Conservation (phyloP, 2,888 invertebrate genomes). For the Parapristionchus giblindavisi region DNA sequence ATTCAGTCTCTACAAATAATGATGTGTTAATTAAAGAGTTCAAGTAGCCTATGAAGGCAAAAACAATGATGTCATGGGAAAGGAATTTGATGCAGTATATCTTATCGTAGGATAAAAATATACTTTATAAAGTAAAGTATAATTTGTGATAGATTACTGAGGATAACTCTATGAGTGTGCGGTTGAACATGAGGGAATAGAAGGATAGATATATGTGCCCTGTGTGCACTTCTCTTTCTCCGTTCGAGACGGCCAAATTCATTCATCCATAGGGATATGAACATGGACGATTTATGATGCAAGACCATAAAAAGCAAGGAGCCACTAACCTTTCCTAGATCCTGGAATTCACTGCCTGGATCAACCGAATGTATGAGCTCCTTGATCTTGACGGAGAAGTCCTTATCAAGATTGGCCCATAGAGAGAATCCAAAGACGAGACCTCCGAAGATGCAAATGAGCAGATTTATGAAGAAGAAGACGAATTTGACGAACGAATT, state of each 20-base stretch:
- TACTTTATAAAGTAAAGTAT: too few species aligned
- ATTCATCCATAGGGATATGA: too few species aligned
- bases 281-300: too few species aligned
- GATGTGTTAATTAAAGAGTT: not conserved
- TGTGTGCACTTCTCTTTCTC: too few species aligned
- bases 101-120: too few species aligned
- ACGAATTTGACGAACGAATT: constrained; percentile 63
- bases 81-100: too few species aligned
- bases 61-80: not conserved
- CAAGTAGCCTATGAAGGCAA: not conserved
- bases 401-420: constrained; percentile 67
- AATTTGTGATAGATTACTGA: too few species aligned
- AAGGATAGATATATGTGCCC: too few species aligned
- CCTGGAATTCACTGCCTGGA: constrained; percentile 39
- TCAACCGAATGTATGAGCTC: constrained; percentile 45
- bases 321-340: constrained; percentile 41
- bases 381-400: constrained; percentile 55
- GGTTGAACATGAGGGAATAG: too few species aligned
- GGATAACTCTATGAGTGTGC: too few species aligned
- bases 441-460: constrained; percentile 65
- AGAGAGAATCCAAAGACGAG: constrained; percentile 65
- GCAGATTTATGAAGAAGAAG: constrained; percentile 63
- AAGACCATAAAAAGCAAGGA: not conserved
- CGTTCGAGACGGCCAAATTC: too few species aligned
- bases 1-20: too few species aligned